These are phyloP conservation scores for Noctua comes DNA, from an alignment of 2,888 invertebrate species.

Conservation along the genomic window DNA sequence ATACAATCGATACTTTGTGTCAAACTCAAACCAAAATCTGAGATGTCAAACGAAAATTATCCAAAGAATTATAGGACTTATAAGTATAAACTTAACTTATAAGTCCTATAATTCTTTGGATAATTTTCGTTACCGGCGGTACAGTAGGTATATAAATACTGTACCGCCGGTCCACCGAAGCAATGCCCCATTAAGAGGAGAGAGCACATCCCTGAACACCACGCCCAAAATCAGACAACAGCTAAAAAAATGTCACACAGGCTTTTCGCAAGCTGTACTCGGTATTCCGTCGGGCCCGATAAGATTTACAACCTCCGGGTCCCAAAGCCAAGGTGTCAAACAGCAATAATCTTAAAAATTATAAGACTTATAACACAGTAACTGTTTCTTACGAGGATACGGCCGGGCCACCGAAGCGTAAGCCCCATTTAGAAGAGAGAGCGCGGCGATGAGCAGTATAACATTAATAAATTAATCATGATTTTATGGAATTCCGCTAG, in stretches of 20 bases:
- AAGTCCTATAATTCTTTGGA: too few species aligned
- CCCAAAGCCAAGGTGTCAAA: constrained; percentile 9
- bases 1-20: not conserved
- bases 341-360: constrained; percentile 33
- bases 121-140: too few species aligned
- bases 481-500: constrained; percentile 89
- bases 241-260: not conserved
- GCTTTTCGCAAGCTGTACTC: not conserved
- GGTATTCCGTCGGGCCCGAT: too few species aligned
- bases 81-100: too few species aligned
- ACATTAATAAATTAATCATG: constrained; percentile 90
- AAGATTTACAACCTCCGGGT: not conserved
- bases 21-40: not conserved
- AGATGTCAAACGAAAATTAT: constrained; percentile 6
- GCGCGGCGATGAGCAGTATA: constrained; percentile 84
- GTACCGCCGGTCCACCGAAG: constrained; percentile 76
- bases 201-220: constrained; percentile 68
- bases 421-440: constrained; percentile 86
- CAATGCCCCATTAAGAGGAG: constrained; percentile 84
- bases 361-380: constrained; percentile 32
- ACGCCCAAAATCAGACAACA: not conserved
- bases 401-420: constrained; percentile 82
- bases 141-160: too few species aligned
- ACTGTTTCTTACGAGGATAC: constrained; percentile 75
- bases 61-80: not conserved